A percentile compares a stretch with the other conserved stretches of the same genome.
These are phyloP conservation scores for Callitettix versicolor DNA, from an alignment of 1,140 invertebrate genomes.

Conservation along the genomic window DNA sequence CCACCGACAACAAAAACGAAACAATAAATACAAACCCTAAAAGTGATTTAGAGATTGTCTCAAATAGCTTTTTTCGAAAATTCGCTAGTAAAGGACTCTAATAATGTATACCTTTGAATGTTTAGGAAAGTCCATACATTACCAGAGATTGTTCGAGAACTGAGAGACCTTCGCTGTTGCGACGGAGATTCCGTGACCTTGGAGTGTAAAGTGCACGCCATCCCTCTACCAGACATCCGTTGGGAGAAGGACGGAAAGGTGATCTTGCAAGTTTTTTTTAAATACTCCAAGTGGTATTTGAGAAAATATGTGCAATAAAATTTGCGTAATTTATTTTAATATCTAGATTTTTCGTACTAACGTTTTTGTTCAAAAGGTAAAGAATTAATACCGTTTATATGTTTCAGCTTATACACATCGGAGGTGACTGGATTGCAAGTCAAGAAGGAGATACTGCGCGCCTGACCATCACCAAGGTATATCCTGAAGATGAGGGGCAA, in stretches of 20 bases:
- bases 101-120: no score
- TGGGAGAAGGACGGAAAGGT: conserved; percentile 75
- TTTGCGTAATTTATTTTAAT: no score
- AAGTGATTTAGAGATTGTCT: no score
- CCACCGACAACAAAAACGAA: no score
- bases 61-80: no score
- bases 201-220: conserved; percentile 59
- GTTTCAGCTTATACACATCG: conserved; percentile 25
- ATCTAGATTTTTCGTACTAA: no score
- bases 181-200: conserved; percentile 69
- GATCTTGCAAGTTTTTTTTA: no score
- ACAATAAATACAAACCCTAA: no score
- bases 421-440: conserved; percentile 51
- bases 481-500: conserved; percentile 80
- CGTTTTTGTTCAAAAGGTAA: neutral
- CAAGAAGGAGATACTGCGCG: conserved; percentile 55
- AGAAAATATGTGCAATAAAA: no score
- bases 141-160: conserved; percentile 53
- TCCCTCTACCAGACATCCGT: conserved; percentile 50
- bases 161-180: conserved; percentile 65
- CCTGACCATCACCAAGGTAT: conserved; percentile 61
- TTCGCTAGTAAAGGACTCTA: no score
- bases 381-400: neutral
- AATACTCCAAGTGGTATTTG: no score
- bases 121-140: conserved; percentile 60